phyloP scores from a whole-genome alignment of 2,113 vertebrate genomes.

The Ploceus nigricollis region DNA sequence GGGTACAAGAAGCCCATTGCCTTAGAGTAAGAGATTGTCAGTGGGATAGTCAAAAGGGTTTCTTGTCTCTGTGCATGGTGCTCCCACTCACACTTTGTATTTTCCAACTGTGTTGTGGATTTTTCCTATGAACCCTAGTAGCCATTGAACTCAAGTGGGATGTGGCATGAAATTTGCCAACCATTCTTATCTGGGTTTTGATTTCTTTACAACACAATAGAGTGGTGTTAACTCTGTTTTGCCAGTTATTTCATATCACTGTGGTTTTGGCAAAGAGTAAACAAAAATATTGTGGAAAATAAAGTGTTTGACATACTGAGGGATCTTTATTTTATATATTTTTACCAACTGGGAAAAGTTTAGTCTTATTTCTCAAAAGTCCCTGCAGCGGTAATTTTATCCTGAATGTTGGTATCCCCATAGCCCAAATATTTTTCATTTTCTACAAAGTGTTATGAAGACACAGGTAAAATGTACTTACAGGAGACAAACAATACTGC shows the following conservation, averaged over 20 bases:
- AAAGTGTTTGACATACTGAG: neutral
- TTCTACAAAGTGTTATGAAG: neutral
- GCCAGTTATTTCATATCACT: neutral
- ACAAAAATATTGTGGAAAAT: neutral
- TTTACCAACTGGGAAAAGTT: neutral
- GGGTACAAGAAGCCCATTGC: neutral
- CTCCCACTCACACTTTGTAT: neutral
- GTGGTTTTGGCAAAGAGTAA: neutral
- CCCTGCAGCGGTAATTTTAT: neutral
- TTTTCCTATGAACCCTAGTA: neutral
- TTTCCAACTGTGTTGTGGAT: neutral
- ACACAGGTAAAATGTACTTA: neutral
- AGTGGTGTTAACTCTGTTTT: neutral
- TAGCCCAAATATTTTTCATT: neutral
- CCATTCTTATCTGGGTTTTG: neutral
- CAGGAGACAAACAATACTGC: neutral
- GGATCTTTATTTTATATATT: neutral
- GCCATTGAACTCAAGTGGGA: neutral
- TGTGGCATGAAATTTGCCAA: neutral
- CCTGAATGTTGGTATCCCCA: neutral
- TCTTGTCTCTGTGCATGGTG: neutral
- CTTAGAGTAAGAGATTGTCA: neutral
- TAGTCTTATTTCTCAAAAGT: neutral
- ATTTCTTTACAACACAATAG: neutral
- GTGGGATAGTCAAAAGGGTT: neutral